These are phyloP conservation scores for Ploceus nigricollis DNA, from an alignment of 2,113 vertebrate species.

Conservation along the genomic window DNA sequence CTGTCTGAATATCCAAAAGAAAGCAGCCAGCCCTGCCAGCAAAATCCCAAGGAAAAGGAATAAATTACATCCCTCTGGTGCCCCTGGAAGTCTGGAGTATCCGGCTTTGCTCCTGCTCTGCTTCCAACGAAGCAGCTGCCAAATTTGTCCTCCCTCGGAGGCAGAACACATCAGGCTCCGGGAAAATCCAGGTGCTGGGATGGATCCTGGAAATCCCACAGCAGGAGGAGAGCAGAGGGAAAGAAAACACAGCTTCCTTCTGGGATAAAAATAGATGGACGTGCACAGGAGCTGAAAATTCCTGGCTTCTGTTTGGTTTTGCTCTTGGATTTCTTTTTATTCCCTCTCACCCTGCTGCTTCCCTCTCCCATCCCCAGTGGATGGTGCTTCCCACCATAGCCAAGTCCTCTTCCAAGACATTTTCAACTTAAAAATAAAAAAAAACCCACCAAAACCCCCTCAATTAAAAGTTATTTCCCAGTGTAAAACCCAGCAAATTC, in stretches of 20 bases:
- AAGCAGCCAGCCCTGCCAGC: not conserved
- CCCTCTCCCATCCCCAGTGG: not conserved
- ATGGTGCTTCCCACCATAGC: not conserved
- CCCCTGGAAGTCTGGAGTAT: not conserved
- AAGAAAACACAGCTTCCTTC: conserved; percentile 8
- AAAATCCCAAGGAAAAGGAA: not conserved
- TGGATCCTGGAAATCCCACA: not conserved
- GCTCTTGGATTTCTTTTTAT: not conserved
- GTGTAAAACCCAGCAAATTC: not conserved
- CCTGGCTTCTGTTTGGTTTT: not conserved
- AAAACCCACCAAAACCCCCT: fast-evolving
- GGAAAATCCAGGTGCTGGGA: not conserved
- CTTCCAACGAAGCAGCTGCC: not conserved
- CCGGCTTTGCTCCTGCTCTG: not conserved
- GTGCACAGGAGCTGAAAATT: not conserved
- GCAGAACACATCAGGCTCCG: not conserved
- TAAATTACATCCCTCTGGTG: not conserved
- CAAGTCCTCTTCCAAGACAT: not conserved
- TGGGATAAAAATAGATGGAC: conserved; percentile 10
- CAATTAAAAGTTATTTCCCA: not conserved
- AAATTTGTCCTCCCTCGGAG: not conserved
- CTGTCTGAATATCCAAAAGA: not conserved
- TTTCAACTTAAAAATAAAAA: not conserved
- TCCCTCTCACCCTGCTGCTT: not conserved
- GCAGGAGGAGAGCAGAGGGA: not conserved